Percentiles rank a stretch among this genome's conserved stretches.
Evolutionary conservation across 2,113 vertebrate genomes (phyloP).

Genomic region (Xiphias gladius): DNA sequence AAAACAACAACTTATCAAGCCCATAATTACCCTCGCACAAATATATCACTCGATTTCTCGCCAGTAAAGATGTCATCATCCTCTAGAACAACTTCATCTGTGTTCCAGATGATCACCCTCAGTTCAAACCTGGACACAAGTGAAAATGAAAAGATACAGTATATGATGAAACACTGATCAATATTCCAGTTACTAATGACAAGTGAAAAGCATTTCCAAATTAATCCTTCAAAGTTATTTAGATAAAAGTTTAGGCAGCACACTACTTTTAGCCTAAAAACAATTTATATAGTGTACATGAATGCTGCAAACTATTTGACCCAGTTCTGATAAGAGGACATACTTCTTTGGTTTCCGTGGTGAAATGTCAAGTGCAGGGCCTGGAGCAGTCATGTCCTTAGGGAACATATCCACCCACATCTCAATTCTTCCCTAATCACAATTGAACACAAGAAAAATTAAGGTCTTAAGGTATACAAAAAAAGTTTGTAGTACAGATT

Average conservation of each 20-base stretch:
- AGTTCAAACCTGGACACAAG: conserved; percentile 91
- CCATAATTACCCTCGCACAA: conserved; percentile 92
- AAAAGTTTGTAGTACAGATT: not conserved
- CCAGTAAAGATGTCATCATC: conserved; percentile 99
- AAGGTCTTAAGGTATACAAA: not conserved
- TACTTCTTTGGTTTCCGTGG: conserved; percentile 98
- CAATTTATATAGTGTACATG: not conserved
- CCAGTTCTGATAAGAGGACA: conserved; percentile 12
- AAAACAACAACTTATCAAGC: not conserved
- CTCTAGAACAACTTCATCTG: conserved; percentile 96
- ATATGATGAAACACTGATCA: not conserved
- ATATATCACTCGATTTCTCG: conserved; percentile 99
- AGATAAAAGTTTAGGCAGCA: not conserved
- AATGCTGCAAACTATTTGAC: not conserved
- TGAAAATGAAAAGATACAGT: not conserved
- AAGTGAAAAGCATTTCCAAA: not conserved
- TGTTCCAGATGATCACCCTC: conserved; percentile 98
- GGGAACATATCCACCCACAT: conserved; percentile 99
- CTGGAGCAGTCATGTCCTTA: conserved; percentile 93
- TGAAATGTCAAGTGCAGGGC: conserved; percentile 93
- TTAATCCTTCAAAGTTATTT: not conserved
- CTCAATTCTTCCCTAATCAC: conserved; percentile 92
- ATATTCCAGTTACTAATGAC: not conserved
- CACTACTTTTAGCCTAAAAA: not conserved
- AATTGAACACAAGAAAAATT: not conserved